Conservation (phyloP, 23 tunicate genomes). For the Ciona savignyi region DNA sequence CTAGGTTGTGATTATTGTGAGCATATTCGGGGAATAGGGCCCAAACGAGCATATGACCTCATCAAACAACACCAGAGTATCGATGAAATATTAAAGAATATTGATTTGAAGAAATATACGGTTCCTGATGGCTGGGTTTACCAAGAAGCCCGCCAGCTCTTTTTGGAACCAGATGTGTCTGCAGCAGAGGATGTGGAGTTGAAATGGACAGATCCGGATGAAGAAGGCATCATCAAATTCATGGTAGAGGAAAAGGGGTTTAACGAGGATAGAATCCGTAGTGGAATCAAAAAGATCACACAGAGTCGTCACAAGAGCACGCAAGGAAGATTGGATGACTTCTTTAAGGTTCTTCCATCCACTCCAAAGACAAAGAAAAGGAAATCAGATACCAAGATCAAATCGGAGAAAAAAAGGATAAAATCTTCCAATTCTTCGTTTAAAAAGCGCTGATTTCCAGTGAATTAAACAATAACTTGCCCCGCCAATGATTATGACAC, state of each 20-base stretch:
- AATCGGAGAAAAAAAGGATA: conserved; percentile 30
- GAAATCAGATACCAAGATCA: conserved; percentile 62
- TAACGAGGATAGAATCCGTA: conserved; percentile 87
- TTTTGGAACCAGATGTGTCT: conserved; percentile 77
- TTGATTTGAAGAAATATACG: conserved; percentile 75
- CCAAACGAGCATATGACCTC: conserved; percentile 87
- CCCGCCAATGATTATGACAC: not conserved
- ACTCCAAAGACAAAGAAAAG: conserved; percentile 40
- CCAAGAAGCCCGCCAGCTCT: conserved; percentile 76
- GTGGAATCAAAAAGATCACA: conserved; percentile 73
- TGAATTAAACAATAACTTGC: conserved; percentile 13
- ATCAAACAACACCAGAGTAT: conserved; percentile 87
- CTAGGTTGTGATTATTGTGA: conserved; percentile 94
- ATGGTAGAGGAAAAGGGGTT: conserved; percentile 88
- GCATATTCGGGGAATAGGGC: conserved; percentile 80
- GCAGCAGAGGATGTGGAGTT: conserved; percentile 39
- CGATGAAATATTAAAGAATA: conserved; percentile 59
- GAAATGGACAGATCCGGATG: conserved; percentile 81
- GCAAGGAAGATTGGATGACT: conserved; percentile 94
- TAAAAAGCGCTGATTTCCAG: not conserved
- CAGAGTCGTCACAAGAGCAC: conserved; percentile 71
- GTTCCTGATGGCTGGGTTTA: conserved; percentile 86
- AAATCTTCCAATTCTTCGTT: too few species aligned
- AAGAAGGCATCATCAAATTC: conserved; percentile 68
- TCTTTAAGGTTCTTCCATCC: conserved; percentile 67